These are phyloP conservation scores for Drosophila nannoptera DNA, from an alignment of 1,140 invertebrate genomes.

Conservation along the genomic window DNA sequence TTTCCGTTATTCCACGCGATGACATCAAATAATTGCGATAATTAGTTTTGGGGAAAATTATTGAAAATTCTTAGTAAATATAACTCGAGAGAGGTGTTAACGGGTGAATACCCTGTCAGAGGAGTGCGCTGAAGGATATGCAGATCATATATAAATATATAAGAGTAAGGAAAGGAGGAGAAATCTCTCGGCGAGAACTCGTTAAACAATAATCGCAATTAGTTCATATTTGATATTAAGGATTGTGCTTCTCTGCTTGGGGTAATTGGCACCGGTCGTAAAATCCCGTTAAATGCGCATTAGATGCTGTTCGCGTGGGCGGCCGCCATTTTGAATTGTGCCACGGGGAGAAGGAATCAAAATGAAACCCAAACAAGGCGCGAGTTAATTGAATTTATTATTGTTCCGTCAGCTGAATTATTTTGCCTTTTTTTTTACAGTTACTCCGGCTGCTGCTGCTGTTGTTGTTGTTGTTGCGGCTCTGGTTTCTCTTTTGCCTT, in stretches of 20 bases:
- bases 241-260: neutral
- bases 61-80: no score
- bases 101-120: no score
- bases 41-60: no score
- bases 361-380: constrained; percentile 42
- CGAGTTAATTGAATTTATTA: constrained; percentile 52
- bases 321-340: constrained; percentile 12
- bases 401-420: constrained; percentile 17
- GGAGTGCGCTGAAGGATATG: no score
- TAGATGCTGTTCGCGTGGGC: constrained; percentile 16
- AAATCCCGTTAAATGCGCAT: constrained; percentile 41
- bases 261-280: constrained; percentile 24
- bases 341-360: constrained; percentile 21
- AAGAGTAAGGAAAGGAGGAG: no score
- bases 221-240: constrained; percentile 32
- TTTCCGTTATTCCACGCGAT: no score
- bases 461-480: constrained; percentile 5
- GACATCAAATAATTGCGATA: no score
- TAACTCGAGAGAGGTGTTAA: no score
- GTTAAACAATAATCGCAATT: constrained; percentile 28
- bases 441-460: constrained; percentile 2
- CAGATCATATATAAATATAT: no score
- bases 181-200: no score
- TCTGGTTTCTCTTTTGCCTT: neutral
- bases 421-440: constrained; percentile 11